Evolutionary conservation across 2,888 invertebrate species (phyloP), one percentile per base, ranked within the genome.

Genomic region (Lasius platythorax): DNA sequence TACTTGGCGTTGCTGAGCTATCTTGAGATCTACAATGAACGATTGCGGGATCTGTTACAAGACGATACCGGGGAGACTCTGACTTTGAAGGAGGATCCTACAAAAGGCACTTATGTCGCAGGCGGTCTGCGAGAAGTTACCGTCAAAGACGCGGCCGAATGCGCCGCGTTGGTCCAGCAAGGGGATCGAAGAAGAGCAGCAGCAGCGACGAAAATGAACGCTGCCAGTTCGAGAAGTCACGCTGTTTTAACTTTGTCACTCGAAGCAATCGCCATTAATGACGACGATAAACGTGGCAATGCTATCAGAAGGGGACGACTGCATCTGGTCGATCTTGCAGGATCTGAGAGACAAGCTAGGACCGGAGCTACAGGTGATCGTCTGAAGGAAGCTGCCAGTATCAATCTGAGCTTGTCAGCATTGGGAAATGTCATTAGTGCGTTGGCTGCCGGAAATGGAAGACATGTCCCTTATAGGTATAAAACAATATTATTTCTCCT

Each of bases 381-480:
- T 18, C 95, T 98, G 43, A 98, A 97, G 92, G 98, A 98, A 95
- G 98, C 98, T 0, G 98, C 98, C 0, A 98, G 98, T 95, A 98
- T 98, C 84, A 98, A 98, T 95, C 95, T 98, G 73, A 98, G 98
- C 0, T 95, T 98, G 43, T 98, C 98, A 15, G 98, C 98, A 0
- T 95, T 98, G 70, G 98, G 98, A 3, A 98, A 98, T 94, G 98
- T 98, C 0, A 98, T 98, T 87, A 98, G 98, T 1, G 98, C 98
- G 0, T 95, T 98, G 76, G 98, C 97, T 0, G 97, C 97, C 92
- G 97, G 97, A 2, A 97, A 97, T 90, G 96, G 96, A 0, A 96
- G 95, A 97, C 67, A 98, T 97, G 95, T 98, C 97, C 85, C 98
- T 97, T 94, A 94, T 79, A 95, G 97, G 97, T 58, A 87, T 30